These are phyloP conservation scores for Macquaria ambigua DNA, from an alignment of 2,113 vertebrate species.

Conservation along the genomic window DNA sequence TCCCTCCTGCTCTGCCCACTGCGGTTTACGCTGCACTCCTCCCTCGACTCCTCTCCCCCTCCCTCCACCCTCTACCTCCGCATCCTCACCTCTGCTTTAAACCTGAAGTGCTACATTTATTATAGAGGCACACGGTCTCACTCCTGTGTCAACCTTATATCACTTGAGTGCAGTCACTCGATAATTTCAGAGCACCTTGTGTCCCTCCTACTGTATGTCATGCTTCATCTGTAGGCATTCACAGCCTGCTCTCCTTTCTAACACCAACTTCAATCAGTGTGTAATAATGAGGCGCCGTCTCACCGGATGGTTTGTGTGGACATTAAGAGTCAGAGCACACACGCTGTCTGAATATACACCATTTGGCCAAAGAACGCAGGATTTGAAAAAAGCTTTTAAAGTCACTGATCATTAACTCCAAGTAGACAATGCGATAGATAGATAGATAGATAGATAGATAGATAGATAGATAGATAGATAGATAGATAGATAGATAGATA, in stretches of 20 bases:
- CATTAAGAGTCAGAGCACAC: slow-evolving; percentile 39
- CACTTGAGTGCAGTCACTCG: slow-evolving; percentile 5
- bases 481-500: too few relatives aligned
- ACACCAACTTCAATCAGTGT: slow-evolving; percentile 41
- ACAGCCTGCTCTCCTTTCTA: slow-evolving; percentile 11
- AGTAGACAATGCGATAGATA: slow-evolving; percentile 8
- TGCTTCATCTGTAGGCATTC: slow-evolving; percentile 21
- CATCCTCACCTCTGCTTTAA: slow-evolving; percentile 33
- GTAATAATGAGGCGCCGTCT: slow-evolving; percentile 40
- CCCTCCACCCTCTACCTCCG: slow-evolving; percentile 27
- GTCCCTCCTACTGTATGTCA: slow-evolving; percentile 4
- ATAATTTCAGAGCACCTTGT: slow-evolving; percentile 22
- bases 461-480: not conserved
- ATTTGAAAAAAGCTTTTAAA: slow-evolving; percentile 1
- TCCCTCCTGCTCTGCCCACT: slow-evolving; percentile 56
- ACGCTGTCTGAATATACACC: slow-evolving; percentile 20
- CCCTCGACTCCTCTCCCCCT: slow-evolving; percentile 11
- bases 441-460: not conserved
- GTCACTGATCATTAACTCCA: slow-evolving; percentile 6
- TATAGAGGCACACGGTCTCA: slow-evolving; percentile 10
- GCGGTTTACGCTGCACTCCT: slow-evolving; percentile 49
- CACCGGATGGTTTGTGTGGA: slow-evolving; percentile 11
- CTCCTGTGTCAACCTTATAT: slow-evolving; percentile 7
- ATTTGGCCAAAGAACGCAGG: not conserved
- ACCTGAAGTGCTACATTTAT: slow-evolving; percentile 45